Evolutionary conservation across 2,888 invertebrate species (phyloP).

Genomic region (Vanessa cardui): DNA sequence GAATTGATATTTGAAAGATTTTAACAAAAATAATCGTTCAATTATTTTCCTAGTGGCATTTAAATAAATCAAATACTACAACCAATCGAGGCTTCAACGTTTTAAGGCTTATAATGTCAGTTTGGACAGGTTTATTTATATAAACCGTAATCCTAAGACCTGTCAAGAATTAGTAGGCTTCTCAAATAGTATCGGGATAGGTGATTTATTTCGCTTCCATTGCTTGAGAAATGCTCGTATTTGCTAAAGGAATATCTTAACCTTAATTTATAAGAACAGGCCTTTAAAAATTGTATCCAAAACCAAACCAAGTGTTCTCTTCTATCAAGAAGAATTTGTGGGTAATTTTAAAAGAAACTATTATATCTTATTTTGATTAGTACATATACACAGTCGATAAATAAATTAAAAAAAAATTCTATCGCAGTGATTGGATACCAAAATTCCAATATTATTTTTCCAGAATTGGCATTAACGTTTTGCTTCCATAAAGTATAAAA

Average conservation of each 20-base stretch:
- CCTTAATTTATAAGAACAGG: no score
- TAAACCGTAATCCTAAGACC: constrained; percentile 28
- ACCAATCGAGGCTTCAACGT: constrained; percentile 23
- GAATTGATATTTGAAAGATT: neutral
- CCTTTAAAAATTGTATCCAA: no score
- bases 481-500: neutral
- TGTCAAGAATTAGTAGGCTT: constrained; percentile 27
- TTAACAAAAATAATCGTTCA: neutral
- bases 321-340: no score
- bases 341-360: no score
- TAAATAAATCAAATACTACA: neutral
- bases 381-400: no score
- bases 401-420: neutral
- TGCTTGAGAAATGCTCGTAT: no score
- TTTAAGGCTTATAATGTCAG: constrained; percentile 31
- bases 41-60: neutral
- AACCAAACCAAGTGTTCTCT: no score
- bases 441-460: neutral
- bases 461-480: neutral
- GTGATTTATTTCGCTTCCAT: constrained; percentile 9
- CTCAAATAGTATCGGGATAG: constrained; percentile 28
- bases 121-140: constrained; percentile 28
- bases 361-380: no score
- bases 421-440: neutral
- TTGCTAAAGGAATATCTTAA: no score